A percentile compares a stretch with the other conserved stretches of the same genome.
phyloP scores from a whole-genome alignment of 2,113 vertebrate species.

The Xyrauchen texanus region DNA sequence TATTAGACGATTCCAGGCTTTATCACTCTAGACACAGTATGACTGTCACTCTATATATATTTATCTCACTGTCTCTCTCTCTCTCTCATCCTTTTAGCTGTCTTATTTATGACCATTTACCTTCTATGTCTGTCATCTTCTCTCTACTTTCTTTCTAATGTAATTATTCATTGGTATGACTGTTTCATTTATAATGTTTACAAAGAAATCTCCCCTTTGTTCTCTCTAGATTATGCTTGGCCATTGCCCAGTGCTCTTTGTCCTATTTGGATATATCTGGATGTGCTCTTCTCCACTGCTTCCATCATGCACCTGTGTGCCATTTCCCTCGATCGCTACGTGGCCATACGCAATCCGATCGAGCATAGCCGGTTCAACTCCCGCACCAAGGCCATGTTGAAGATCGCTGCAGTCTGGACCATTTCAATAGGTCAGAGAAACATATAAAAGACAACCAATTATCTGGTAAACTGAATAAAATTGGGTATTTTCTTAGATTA shows the following conservation, averaged over 20 bases:
- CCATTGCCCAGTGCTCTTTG: constrained; percentile 91
- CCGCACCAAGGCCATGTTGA: constrained; percentile 97
- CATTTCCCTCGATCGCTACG: constrained; percentile 97
- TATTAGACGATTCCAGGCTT: no score
- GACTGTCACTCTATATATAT: no score
- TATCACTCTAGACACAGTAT: no score
- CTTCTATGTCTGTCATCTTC: neutral
- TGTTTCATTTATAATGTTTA: neutral
- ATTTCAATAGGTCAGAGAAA: constrained; percentile 89
- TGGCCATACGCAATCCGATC: constrained; percentile 98
- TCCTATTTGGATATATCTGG: constrained; percentile 98
- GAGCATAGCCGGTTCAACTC: constrained; percentile 99
- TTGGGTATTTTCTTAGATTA: neutral
- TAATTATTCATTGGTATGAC: constrained; percentile 6
- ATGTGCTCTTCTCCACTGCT: constrained; percentile 96
- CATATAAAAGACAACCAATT: neutral
- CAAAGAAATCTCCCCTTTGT: neutral
- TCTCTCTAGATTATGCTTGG: constrained; percentile 87
- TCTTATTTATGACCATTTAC: neutral
- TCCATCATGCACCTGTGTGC: constrained; percentile 99
- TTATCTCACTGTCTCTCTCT: no score
- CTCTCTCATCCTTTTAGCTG: neutral
- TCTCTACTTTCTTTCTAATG: neutral
- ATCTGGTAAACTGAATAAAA: neutral
- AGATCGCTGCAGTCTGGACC: constrained; percentile 98